These are phyloP conservation scores for Drosophila carrolli DNA, from an alignment of 1,140 invertebrate species.

Conservation along the genomic window DNA sequence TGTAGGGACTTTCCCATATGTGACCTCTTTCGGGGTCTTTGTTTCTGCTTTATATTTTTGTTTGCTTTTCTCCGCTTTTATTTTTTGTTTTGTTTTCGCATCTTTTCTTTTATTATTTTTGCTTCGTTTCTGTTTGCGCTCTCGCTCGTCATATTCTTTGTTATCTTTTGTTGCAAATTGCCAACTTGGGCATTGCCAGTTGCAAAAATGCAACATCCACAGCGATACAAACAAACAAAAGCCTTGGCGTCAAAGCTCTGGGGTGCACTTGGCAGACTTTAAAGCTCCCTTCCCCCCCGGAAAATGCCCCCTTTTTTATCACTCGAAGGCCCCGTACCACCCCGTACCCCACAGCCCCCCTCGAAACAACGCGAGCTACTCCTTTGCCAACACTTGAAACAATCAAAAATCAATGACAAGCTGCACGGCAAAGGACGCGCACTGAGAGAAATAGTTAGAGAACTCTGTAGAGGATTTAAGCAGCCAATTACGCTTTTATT, in stretches of 20 bases:
- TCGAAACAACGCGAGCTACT: slow-evolving; percentile 6
- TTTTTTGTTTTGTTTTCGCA: slow-evolving; percentile 1
- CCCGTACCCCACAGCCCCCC: no score
- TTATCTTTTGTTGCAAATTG: slow-evolving; percentile 78
- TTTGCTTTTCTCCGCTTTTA: slow-evolving; percentile 2
- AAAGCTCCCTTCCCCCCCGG: slow-evolving; percentile 14
- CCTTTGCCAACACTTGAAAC: slow-evolving; percentile 70
- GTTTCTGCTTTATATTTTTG: slow-evolving; percentile 9
- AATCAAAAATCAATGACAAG: slow-evolving; percentile 80
- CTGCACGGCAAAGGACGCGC: slow-evolving; percentile 14
- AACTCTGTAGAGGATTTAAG: not conserved
- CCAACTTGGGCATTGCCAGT: slow-evolving; percentile 74
- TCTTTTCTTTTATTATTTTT: slow-evolving; percentile 10
- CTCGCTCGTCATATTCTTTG: slow-evolving; percentile 43
- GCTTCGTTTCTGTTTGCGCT: slow-evolving; percentile 5
- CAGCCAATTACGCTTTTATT: no score
- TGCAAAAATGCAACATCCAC: slow-evolving; percentile 53
- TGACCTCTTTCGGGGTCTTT: slow-evolving; percentile 46
- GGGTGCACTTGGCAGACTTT: slow-evolving; percentile 77
- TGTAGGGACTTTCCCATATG: slow-evolving; percentile 18
- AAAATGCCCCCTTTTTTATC: slow-evolving; percentile 19
- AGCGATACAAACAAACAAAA: slow-evolving; percentile 52
- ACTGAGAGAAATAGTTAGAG: not conserved
- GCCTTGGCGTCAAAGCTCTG: slow-evolving; percentile 76
- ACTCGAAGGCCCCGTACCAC: slow-evolving; percentile 5